Evolutionary conservation across 2,797 vertebrate species (phyloP).

Genomic region (Pseudomugil tenellus): DNA sequence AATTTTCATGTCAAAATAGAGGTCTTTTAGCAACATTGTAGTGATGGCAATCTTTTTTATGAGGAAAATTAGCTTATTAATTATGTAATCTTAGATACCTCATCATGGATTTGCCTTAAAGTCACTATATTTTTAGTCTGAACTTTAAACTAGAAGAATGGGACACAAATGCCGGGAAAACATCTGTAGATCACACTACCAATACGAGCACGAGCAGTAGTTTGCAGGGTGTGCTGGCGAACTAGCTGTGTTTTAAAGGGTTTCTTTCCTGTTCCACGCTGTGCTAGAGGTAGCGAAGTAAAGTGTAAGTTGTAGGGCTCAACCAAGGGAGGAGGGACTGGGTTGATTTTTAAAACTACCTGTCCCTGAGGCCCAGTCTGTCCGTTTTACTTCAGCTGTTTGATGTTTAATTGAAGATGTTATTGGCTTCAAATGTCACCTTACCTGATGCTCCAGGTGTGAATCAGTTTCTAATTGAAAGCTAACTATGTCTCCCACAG

Average conservation of each 20-base stretch:
- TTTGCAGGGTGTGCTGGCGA: too few relatives aligned
- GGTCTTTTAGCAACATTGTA: background rate
- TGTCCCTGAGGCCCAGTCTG: constrained; percentile 66
- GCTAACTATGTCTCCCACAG: constrained; percentile 70
- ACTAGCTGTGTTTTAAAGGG: background rate
- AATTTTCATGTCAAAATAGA: background rate
- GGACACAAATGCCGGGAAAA: background rate
- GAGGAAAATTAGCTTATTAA: background rate
- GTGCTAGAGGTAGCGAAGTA: constrained; percentile 53
- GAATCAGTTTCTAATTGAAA: constrained; percentile 81
- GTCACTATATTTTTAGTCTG: background rate
- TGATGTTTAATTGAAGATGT: constrained; percentile 87
- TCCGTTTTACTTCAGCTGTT: constrained; percentile 76
- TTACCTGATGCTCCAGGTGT: constrained; percentile 80
- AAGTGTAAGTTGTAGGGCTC: constrained; percentile 44
- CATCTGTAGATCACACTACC: background rate
- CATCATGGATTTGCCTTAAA: background rate
- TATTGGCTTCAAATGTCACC: constrained; percentile 83
- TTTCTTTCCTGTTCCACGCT: constrained; percentile 53
- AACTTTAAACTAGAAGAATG: background rate
- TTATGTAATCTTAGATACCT: background rate
- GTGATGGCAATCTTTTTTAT: background rate
- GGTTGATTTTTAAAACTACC: constrained; percentile 64
- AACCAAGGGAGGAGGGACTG: constrained; percentile 36
- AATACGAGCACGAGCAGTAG: too few relatives aligned